Conservation (phyloP, 2,113 vertebrate genomes). For the Hyaena hyaena region DNA sequence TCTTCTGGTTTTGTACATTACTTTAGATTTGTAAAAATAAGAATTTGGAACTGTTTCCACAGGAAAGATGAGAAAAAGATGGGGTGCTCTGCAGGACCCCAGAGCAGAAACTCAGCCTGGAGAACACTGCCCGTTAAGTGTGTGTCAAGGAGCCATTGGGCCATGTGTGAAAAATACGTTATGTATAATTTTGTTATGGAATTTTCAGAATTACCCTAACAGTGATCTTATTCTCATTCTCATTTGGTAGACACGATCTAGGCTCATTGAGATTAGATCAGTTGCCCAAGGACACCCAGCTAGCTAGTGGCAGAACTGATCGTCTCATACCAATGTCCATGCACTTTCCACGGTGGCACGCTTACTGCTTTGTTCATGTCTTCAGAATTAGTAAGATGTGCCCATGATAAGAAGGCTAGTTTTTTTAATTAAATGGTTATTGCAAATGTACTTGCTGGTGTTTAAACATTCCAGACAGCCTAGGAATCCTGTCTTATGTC, state of each 20-base stretch:
- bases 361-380: background rate
- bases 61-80: background rate
- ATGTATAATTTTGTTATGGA: background rate
- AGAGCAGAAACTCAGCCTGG: background rate
- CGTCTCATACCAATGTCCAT: background rate
- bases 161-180: background rate
- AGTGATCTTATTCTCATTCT: background rate
- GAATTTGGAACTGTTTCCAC: background rate
- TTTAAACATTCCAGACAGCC: constrained; percentile 27
- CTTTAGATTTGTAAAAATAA: background rate
- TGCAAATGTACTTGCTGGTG: background rate
- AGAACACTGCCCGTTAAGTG: background rate
- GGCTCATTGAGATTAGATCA: background rate
- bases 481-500: constrained; percentile 20
- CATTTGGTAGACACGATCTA: background rate
- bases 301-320: background rate
- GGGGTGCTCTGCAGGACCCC: background rate
- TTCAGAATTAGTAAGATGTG: background rate
- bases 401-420: background rate
- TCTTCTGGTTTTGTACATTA: background rate
- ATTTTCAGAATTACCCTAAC: background rate
- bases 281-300: background rate
- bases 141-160: background rate
- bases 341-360: background rate
- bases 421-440: background rate